Evolutionary conservation across 2,888 invertebrate species (phyloP), one percentile per base, ranked within the genome.

Genomic region (Lissocephala sabroskyi): DNA sequence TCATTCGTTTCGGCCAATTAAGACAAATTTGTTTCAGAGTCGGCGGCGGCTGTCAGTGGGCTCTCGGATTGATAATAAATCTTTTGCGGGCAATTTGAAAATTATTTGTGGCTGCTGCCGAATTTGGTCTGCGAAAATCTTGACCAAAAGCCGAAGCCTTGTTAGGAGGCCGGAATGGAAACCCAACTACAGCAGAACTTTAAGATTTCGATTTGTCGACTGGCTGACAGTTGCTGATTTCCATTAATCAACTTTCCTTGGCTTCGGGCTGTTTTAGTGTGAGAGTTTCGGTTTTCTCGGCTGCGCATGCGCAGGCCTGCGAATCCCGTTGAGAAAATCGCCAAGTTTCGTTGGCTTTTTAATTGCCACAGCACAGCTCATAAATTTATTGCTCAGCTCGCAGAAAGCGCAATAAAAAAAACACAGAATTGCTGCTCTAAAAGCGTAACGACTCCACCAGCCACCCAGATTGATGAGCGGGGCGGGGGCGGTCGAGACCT

Each of bases 1-100:
- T 48, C 59, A 63, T 63, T 63, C 63, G 63, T 62, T 62, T 58
- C 53, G 65, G 65, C 63, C 63, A 63, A 65, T 63, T 63, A 65
- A 63, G 65, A 65, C 62, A 63, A 48, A 63, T 63, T 63, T 63
- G 63, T 62, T 63, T 58, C 51, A 37, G 41, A 35, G 35, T 10
- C 7, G 46, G 41, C 33, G 49, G 36, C 50, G 47, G 28, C 56
- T 52, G 62, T 63, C 62, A 59, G 47, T 52, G 60, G 47, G 46
- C 44, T 46, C 17, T 52, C 36, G 57, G 46, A 50, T 57, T 61
- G 45, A 43, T 58, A 58, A 65, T 65, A 65, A 63, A 65, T 65
- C 65, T 53, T 40, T 19, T n/a, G n/a, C 35, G 10, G 35, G 16
- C 16, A 35, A 35, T 14, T 35, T 35, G 23, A 23, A 23, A 7